Conservation (phyloP, 2,797 vertebrate genomes). For the Hydrolagus colliei region DNA sequence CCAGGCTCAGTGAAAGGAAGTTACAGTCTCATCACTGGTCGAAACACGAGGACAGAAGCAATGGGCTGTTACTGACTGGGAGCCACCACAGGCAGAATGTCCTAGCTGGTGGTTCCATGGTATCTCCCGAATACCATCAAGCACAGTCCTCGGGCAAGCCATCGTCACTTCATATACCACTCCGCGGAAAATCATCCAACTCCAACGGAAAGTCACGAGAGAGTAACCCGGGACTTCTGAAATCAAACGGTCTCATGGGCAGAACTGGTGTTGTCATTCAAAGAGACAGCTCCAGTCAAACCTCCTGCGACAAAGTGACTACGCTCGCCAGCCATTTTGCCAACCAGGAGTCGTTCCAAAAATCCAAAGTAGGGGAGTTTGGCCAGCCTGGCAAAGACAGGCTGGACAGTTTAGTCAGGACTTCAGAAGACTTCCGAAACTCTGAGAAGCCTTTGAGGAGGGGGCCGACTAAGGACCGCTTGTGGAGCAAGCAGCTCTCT, state of each 20-base stretch:
- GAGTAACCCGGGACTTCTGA: constrained; percentile 50
- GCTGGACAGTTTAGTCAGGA: constrained; percentile 78
- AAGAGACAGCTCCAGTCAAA: constrained; percentile 74
- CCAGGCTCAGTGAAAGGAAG: constrained; percentile 58
- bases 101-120: constrained; percentile 42
- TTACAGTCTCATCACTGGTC: constrained; percentile 62
- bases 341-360: constrained; percentile 66
- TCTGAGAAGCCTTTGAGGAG: constrained; percentile 70
- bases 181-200: constrained; percentile 76
- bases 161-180: constrained; percentile 65
- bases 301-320: constrained; percentile 55
- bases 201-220: constrained; percentile 66
- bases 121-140: constrained; percentile 49
- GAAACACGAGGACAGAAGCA: constrained; percentile 66
- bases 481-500: constrained; percentile 67
- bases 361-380: constrained; percentile 78
- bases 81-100: constrained; percentile 49
- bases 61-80: constrained; percentile 56
- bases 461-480: constrained; percentile 64
- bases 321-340: constrained; percentile 53
- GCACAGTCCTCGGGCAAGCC: constrained; percentile 73
- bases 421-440: constrained; percentile 73
- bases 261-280: constrained; percentile 58
- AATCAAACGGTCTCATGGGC: constrained; percentile 69
- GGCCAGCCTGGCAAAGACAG: constrained; percentile 84